A percentile compares a stretch with the other conserved stretches of the same genome.
phyloP scores from a whole-genome alignment of 2,888 invertebrate genomes.

The Lobophora halterata region DNA sequence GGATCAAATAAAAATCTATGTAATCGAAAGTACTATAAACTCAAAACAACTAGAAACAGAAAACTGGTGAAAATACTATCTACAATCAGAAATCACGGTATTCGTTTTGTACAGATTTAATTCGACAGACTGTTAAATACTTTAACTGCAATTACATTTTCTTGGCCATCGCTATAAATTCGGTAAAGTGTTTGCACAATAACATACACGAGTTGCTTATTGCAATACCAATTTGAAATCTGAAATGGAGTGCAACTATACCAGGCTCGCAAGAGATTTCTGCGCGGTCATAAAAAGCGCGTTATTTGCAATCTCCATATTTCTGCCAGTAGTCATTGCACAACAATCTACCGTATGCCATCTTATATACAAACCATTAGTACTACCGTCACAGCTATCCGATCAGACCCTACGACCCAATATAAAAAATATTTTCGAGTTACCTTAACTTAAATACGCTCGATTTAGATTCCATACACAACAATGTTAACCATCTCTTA shows the following conservation, averaged over 20 bases:
- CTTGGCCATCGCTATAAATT: slow-evolving; percentile 69
- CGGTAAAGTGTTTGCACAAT: slow-evolving; percentile 61
- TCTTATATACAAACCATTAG: slow-evolving; percentile 70
- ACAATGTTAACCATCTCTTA: slow-evolving; percentile 48
- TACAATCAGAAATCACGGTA: slow-evolving; percentile 66
- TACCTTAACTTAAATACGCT: slow-evolving; percentile 62
- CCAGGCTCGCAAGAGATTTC: slow-evolving; percentile 5
- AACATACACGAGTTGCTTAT: slow-evolving; percentile 27
- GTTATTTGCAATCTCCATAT: slow-evolving; percentile 11
- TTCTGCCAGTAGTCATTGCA: slow-evolving; percentile 18
- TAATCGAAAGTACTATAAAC: too few relatives aligned
- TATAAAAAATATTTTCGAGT: slow-evolving; percentile 57
- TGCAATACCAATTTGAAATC: slow-evolving; percentile 25
- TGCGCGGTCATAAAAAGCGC: slow-evolving; percentile 19
- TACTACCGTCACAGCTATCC: slow-evolving; percentile 53
- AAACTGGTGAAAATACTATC: slow-evolving; percentile 41
- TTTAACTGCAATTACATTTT: slow-evolving; percentile 74
- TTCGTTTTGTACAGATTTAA: slow-evolving; percentile 79
- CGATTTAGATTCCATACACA: slow-evolving; percentile 49
- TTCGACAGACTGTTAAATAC: slow-evolving; percentile 77
- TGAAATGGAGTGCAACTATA: slow-evolving; percentile 21
- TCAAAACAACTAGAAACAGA: slow-evolving; percentile 34
- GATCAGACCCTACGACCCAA: slow-evolving; percentile 55
- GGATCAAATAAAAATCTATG: slow-evolving; percentile 24
- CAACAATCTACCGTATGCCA: slow-evolving; percentile 35